Evolutionary conservation across 2,797 vertebrate species (phyloP).

Genomic region (Sebastes oblongus): DNA sequence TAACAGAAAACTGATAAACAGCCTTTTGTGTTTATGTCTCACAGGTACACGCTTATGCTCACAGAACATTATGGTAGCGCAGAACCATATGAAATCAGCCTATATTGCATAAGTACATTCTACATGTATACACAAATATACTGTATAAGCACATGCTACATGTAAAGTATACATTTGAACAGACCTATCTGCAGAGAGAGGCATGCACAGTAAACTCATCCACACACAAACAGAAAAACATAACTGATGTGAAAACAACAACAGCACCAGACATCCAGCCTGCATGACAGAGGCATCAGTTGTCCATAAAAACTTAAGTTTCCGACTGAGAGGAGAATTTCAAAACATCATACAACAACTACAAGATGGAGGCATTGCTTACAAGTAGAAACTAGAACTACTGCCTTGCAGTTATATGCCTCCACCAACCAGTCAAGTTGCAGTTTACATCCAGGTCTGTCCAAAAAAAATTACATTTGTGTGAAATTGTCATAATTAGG

Average conservation of each 20-base stretch:
- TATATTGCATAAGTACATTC: not conserved
- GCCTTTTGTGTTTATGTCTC: not conserved
- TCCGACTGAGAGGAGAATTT: not conserved
- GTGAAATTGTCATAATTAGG: too few species aligned
- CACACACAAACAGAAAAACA: not conserved
- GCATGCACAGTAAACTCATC: not conserved
- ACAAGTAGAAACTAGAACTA: not conserved
- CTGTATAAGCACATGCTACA: not conserved
- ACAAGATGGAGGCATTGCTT: not conserved
- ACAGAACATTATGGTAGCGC: not conserved
- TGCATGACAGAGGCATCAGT: not conserved
- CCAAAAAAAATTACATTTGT: fast-evolving
- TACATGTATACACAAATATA: not conserved
- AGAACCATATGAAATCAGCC: not conserved
- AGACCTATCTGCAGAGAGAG: not conserved
- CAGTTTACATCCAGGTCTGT: too few species aligned
- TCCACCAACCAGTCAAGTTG: too few species aligned
- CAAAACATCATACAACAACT: not conserved
- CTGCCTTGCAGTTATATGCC: too few species aligned
- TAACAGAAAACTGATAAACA: conserved; percentile 21
- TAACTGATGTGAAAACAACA: not conserved
- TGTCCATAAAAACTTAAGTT: not conserved
- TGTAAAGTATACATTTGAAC: not conserved
- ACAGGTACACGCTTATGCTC: too few species aligned
- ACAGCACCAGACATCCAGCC: not conserved